A percentile compares a stretch with the other conserved stretches of the same genome.
Conservation (phyloP, 2,888 invertebrate species). For the Archips crataeganus region DNA sequence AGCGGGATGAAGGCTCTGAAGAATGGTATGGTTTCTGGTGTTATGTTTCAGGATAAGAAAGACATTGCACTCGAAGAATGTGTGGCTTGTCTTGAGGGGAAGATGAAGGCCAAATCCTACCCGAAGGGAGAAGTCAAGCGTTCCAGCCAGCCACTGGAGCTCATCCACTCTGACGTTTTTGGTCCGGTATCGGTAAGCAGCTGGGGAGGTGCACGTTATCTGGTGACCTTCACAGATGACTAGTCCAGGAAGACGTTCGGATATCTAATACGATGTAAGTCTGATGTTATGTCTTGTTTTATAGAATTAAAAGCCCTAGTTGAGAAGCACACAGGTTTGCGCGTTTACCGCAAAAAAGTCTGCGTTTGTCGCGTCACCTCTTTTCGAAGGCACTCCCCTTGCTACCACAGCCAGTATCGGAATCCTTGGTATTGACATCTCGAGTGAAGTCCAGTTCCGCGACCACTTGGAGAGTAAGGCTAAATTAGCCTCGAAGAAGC, state of each 20-base stretch:
- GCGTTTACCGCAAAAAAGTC: no score
- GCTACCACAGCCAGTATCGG: no score
- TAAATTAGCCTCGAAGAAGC: no score
- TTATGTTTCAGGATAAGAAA: not conserved
- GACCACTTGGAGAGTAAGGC: no score
- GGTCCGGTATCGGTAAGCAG: slow-evolving; percentile 10
- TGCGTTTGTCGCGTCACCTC: no score
- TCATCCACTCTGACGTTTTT: not conserved
- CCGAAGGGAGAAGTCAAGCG: not conserved
- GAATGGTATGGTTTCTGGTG: not conserved
- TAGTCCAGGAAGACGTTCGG: slow-evolving; percentile 26
- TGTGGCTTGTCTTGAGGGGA: not conserved
- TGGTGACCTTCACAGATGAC: slow-evolving; percentile 32
- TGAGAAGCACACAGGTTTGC: no score
- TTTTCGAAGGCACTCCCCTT: no score
- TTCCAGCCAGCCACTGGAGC: not conserved
- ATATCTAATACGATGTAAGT: slow-evolving; percentile 28
- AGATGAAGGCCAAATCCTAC: not conserved
- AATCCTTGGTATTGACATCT: no score
- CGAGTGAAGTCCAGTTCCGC: no score
- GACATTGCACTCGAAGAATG: not conserved
- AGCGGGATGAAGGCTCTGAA: not conserved
- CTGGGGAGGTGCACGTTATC: slow-evolving; percentile 25
- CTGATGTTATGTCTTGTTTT: slow-evolving; percentile 32
- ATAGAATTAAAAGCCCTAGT: slow-evolving; percentile 18